Evolutionary conservation across 2,797 vertebrate genomes (phyloP), one percentile per base, ranked within the genome.

Genomic region (Danio tinwini): DNA sequence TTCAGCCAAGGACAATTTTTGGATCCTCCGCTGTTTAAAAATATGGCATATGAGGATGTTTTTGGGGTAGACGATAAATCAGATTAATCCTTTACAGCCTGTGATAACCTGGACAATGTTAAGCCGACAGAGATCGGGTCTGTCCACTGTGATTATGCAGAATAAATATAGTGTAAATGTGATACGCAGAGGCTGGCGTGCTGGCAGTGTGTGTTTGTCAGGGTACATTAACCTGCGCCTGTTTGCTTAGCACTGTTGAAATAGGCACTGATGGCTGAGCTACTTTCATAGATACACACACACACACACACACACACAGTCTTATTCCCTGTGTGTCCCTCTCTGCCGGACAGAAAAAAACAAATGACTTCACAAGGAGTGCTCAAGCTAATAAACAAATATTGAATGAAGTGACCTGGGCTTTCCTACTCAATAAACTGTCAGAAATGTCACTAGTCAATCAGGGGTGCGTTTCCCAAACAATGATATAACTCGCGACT

Each of bases 211-310:
- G 79, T 82, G 91, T 92, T 93, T 91, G 90, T 91, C 91, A 87
- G 89, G 90, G 90, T 89, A 90, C 89, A 91, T 93, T 93, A 93
- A 93, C 92, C 92, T 93, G 92, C 87, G 85, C 86, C 73, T 91
- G 91, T 93, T 93, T 92, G 91, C 89, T 89, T 85, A 84, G 88
- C 90, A 77, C 87, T 91, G 89, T 91, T 90, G 88, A 85, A 91
- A 92, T 89, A 87, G 86, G 82, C 83, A 81, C 42, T 76, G 73
- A 67, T 76, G 80, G 56, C 79, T 47, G 62, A 68, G 47, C 64
- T 76, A 17, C 42, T 61, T 82, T 80, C 55, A 55, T 45, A 64
- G 17, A 53, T 72, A 72, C 70, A 52, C 63, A 62, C 49, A 71
- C 68, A 61, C 29, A 29, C 29, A 29, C 71, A 50, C 67, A 17